These are phyloP conservation scores for Pseudobourletiella spinata DNA, from an alignment of 1,140 invertebrate genomes.

Conservation along the genomic window DNA sequence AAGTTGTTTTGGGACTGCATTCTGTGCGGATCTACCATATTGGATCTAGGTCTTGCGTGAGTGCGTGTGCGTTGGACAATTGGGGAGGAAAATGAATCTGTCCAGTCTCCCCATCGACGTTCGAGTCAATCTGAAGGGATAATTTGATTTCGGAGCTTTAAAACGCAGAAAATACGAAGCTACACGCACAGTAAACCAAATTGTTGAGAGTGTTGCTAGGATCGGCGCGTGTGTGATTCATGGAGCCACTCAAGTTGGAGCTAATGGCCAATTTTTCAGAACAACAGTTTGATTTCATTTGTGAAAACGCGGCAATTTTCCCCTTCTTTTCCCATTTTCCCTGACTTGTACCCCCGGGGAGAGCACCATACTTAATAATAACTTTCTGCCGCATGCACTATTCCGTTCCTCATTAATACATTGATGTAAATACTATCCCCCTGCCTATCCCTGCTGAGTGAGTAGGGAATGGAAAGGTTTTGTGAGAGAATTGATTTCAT, in stretches of 20 bases:
- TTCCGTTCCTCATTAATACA: no score
- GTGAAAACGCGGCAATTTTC: neutral
- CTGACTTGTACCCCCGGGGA: neutral
- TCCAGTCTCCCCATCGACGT: neutral
- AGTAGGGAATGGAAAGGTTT: no score
- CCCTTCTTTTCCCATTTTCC: no score
- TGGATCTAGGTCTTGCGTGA: neutral
- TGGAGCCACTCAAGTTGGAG: neutral
- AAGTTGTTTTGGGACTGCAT: no score
- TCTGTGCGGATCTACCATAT: neutral
- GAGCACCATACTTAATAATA: neutral
- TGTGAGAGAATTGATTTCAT: no score
- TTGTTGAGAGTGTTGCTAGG: neutral
- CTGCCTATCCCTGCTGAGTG: no score
- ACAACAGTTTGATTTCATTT: neutral
- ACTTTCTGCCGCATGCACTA: no score
- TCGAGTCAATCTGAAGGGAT: conserved; percentile 6
- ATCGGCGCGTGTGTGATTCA: neutral
- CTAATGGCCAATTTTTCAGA: neutral
- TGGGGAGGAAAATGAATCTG: neutral
- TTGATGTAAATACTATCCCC: no score
- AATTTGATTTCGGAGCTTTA: conserved; percentile 12
- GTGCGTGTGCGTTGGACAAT: neutral
- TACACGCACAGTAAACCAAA: neutral
- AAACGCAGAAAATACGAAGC: neutral